Base-by-base conservation (phyloP, 2,113 vertebrate species). In the Apaloderma vittatum region DNA sequence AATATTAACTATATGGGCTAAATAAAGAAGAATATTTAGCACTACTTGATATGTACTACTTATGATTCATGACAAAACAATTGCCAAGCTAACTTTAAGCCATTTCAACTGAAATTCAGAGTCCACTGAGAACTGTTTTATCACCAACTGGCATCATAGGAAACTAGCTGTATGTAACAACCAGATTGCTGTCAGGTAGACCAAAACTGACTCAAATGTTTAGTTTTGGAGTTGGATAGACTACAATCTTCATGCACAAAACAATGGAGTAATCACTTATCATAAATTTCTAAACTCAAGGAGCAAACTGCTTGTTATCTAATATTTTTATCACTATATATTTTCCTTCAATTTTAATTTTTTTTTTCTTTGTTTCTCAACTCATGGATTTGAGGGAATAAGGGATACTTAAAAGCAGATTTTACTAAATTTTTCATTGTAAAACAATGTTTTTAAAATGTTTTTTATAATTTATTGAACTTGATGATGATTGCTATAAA, bases 321-420 rank as follows among this genome's bases (percentile, higher is more conserved):
- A 15, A 17, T 20, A 8, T 88, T 67, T 76, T 36, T 3, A 15
- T 51, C 3, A 19, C 45, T 54, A 5, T 51, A 24, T 18, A 2
- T 58, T 75, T 48, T 59, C 20, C 4, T 49, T 48, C 2, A 6
- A 1, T 0, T 36, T 49, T 45, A 12, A 0, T 15, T 52, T 54
- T 3, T 61, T 79, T 75, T 3, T 68, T 29, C 5, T 55, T 46
- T 3, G 6, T 36, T 68, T 22, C 20, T 52, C 7, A 34, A 1
- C 2, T 76, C 15, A 3, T 66, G 12, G 11, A 86, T n/a, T 2
- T 27, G 12, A 75, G 12, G 19, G 11, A 86, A 51, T 27, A 59
- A 6, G 7, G 9, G 13, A 51, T 55, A 32, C 3, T 70, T 57
- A 37, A 8, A 1, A 40, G 5, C 23, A 12, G 2, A 63, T 30